Evolutionary conservation across 2,797 vertebrate genomes (phyloP).

Genomic region (Tapirus indicus): DNA sequence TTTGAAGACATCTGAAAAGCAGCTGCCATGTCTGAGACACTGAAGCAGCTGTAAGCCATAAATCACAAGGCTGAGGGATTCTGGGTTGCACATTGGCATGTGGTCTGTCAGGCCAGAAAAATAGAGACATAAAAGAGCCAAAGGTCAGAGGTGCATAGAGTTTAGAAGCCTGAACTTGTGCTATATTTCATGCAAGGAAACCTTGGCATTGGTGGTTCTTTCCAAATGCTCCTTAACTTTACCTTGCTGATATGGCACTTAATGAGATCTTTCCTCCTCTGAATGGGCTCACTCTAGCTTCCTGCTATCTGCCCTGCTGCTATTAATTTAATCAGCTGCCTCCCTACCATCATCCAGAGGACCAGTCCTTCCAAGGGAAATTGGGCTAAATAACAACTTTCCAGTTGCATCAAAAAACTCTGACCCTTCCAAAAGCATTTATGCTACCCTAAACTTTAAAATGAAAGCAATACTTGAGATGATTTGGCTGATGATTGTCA

Average conservation of each 20-base stretch:
- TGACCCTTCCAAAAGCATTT: constrained; percentile 9
- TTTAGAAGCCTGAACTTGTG: constrained; percentile 84
- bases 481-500: not conserved
- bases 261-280: not conserved
- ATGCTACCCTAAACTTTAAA: constrained; percentile 34
- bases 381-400: not conserved
- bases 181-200: constrained; percentile 85
- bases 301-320: constrained; percentile 22
- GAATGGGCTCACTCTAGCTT: not conserved
- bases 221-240: constrained; percentile 74
- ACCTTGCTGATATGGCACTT: not conserved
- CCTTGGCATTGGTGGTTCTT: constrained; percentile 74
- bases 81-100: constrained; percentile 92
- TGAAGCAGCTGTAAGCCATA: constrained; percentile 95
- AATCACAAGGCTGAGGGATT: constrained; percentile 93
- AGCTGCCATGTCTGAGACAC: constrained; percentile 92
- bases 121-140: constrained; percentile 96
- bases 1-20: constrained; percentile 94
- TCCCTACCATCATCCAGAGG: constrained; percentile 72
- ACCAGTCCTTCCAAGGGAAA: constrained; percentile 43
- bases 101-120: constrained; percentile 95
- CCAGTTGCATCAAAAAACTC: not conserved
- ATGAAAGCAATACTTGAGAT: constrained; percentile 36
- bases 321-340: not conserved
- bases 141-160: constrained; percentile 92